These are phyloP conservation scores for Camponotus vicinus DNA, from an alignment of 1,140 invertebrate genomes.

Conservation along the genomic window DNA sequence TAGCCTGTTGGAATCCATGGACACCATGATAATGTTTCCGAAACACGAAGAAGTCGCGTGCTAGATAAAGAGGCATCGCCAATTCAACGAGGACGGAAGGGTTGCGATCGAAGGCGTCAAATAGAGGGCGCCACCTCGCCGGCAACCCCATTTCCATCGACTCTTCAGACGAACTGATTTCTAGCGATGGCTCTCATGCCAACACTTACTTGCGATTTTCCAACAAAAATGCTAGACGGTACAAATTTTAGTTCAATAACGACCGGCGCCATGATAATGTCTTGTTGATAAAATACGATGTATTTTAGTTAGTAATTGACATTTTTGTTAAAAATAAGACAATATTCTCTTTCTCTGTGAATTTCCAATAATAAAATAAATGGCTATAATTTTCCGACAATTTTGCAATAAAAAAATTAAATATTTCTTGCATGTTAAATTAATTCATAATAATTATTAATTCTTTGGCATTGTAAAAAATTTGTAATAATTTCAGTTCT, in stretches of 20 bases:
- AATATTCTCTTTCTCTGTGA: too few species aligned
- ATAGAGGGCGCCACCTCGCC: slow-evolving; percentile 81
- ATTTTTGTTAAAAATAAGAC: too few species aligned
- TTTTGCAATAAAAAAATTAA: neutral
- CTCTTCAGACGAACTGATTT: slow-evolving; percentile 17
- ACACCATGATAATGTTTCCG: neutral
- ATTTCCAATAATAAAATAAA: too few species aligned
- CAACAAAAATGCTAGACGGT: neutral
- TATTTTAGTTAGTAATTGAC: neutral
- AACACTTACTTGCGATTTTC: slow-evolving; percentile 22
- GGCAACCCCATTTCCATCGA: slow-evolving; percentile 71
- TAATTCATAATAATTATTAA: neutral
- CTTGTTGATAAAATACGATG: neutral
- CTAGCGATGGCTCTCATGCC: neutral
- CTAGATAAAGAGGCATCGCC: slow-evolving; percentile 18
- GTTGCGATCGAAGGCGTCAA: slow-evolving; percentile 78
- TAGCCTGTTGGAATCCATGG: neutral
- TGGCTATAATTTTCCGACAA: neutral
- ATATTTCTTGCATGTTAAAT: neutral
- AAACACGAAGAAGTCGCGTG: neutral
- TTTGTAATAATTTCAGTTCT: neutral
- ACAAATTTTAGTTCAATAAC: neutral
- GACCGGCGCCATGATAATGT: neutral
- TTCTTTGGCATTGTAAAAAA: neutral
- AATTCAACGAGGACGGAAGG: neutral